phyloP scores from a whole-genome alignment of 2,888 invertebrate genomes.

The Alitta virens region DNA sequence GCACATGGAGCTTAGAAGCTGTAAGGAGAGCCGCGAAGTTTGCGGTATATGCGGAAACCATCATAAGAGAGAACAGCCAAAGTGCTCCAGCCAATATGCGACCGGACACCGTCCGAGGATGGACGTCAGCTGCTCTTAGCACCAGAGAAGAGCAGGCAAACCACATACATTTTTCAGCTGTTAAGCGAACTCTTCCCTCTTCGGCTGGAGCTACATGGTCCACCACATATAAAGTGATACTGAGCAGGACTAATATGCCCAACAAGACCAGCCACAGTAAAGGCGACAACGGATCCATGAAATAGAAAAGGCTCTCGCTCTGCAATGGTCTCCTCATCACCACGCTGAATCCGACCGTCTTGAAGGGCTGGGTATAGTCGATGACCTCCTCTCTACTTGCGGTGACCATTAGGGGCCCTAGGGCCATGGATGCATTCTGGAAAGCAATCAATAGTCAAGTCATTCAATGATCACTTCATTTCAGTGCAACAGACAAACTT shows the following conservation, averaged over 20 bases:
- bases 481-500: too few relatives aligned
- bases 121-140: conserved; percentile 65
- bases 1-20: conserved; percentile 50
- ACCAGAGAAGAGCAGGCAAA: conserved; percentile 51
- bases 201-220: conserved; percentile 36
- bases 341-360: conserved; percentile 50
- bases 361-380: conserved; percentile 55
- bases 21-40: conserved; percentile 52
- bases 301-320: conserved; percentile 46
- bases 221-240: conserved; percentile 47
- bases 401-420: conserved; percentile 52
- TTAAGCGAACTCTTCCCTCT: neutral
- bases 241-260: conserved; percentile 45
- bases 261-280: conserved; percentile 49
- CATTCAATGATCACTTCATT: too few relatives aligned
- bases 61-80: conserved; percentile 53
- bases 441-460: conserved; percentile 15
- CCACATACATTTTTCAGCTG: conserved; percentile 48
- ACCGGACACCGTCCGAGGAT: conserved; percentile 29
- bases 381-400: conserved; percentile 48
- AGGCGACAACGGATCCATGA: conserved; percentile 49
- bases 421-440: conserved; percentile 54
- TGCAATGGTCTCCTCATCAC: conserved; percentile 44
- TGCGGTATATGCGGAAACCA: conserved; percentile 50
- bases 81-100: conserved; percentile 52